Conservation (phyloP, 92 coral and sea anemone genomes). For the Paramuricea clavata region DNA sequence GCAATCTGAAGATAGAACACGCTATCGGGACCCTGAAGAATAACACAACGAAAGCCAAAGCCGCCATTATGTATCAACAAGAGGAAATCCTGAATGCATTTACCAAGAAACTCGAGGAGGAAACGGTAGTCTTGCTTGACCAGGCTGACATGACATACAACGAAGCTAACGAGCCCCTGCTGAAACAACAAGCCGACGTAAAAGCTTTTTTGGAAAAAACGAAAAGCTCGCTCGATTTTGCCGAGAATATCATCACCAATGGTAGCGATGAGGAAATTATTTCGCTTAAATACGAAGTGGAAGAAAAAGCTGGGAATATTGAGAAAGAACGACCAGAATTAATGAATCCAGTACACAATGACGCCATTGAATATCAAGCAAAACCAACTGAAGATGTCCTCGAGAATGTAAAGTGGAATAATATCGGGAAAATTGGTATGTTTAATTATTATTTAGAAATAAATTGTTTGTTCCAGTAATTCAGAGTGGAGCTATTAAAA, state of each 20-base stretch:
- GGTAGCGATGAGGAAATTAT: neutral
- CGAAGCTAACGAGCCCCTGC: neutral
- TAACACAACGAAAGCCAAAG: slow-evolving; percentile 7
- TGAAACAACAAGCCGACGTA: slow-evolving; percentile 4
- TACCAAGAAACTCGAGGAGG: neutral
- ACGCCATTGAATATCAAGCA: no score
- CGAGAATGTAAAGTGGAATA: no score
- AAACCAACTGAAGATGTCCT: no score
- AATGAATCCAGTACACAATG: no score
- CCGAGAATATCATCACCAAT: neutral
- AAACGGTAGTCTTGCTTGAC: slow-evolving; percentile 15
- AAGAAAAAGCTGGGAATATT: no score
- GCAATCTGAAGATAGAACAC: no score
- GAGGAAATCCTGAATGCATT: slow-evolving; percentile 2
- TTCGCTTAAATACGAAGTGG: neutral
- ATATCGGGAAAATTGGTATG: no score
- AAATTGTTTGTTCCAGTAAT: no score
- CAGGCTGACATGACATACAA: slow-evolving; percentile 14
- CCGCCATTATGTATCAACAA: neutral
- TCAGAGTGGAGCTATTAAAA: no score
- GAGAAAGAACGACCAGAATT: no score
- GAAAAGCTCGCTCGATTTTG: neutral
- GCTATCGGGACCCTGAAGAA: neutral
- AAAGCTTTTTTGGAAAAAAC: neutral
- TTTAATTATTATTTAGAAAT: no score